phyloP scores from a whole-genome alignment of 2,888 invertebrate genomes.

The Lobophora halterata region DNA sequence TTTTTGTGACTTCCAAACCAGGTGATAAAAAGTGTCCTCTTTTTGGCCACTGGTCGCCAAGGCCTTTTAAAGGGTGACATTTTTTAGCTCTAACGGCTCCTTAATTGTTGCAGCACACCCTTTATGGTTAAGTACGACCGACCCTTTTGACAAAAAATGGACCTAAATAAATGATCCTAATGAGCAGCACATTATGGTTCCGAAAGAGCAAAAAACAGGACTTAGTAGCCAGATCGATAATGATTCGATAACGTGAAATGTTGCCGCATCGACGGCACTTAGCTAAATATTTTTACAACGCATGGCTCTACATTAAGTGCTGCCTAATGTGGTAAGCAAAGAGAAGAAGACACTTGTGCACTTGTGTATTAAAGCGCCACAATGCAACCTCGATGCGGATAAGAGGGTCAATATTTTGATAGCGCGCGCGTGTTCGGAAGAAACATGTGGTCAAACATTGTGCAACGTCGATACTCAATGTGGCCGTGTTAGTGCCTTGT shows the following conservation, averaged over 20 bases:
- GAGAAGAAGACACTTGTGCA: slow-evolving; percentile 63
- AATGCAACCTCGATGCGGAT: slow-evolving; percentile 66
- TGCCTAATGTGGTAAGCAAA: slow-evolving; percentile 72
- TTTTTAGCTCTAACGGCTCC: slow-evolving; percentile 72
- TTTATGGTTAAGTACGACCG: slow-evolving; percentile 58
- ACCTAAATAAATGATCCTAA: slow-evolving; percentile 70
- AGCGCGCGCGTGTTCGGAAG: slow-evolving; percentile 63
- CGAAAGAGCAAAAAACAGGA: slow-evolving; percentile 51
- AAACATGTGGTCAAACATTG: slow-evolving; percentile 78
- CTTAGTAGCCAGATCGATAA: slow-evolving; percentile 58
- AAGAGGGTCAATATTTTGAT: slow-evolving; percentile 79
- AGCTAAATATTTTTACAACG: slow-evolving; percentile 67
- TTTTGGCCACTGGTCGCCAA: slow-evolving; percentile 65
- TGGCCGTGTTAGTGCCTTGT: slow-evolving; percentile 59
- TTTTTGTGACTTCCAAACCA: slow-evolving; percentile 78
- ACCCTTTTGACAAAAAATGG: slow-evolving; percentile 65
- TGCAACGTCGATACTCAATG: slow-evolving; percentile 53
- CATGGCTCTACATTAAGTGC: slow-evolving; percentile 62
- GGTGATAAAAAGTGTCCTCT: slow-evolving; percentile 76
- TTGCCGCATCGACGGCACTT: slow-evolving; percentile 49
- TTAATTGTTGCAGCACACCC: slow-evolving; percentile 75
- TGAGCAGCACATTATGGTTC: slow-evolving; percentile 50
- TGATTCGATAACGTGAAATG: slow-evolving; percentile 60
- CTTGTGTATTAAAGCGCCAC: slow-evolving; percentile 54
- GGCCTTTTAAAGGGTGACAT: slow-evolving; percentile 72